A percentile compares a stretch with the other conserved stretches of the same genome.
Conservation (phyloP, 2,113 vertebrate genomes). For the Rhynchomys soricoides region DNA sequence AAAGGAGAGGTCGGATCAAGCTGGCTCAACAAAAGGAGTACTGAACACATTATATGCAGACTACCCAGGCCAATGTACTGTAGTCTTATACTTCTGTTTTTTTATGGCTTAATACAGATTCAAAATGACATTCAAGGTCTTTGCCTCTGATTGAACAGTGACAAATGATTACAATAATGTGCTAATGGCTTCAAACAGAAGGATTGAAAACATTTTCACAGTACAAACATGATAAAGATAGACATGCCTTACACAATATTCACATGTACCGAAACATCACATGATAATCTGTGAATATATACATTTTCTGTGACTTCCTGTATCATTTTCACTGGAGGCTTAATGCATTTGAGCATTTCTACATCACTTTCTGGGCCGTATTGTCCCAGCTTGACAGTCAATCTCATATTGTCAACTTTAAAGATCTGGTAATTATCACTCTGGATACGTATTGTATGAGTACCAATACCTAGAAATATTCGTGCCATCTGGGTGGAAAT, state of each 20-base stretch:
- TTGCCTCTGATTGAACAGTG: not conserved
- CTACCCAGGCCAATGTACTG: not conserved
- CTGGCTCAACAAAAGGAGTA: not conserved
- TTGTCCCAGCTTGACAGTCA: not conserved
- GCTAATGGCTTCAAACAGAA: not conserved
- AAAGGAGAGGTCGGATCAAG: not conserved
- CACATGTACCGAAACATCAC: not conserved
- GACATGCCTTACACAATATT: not conserved
- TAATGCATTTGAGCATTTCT: not conserved
- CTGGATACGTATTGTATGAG: not conserved
- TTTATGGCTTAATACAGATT: not conserved
- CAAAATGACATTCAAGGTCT: not conserved
- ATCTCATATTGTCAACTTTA: not conserved
- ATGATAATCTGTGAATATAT: not conserved
- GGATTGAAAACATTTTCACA: not conserved
- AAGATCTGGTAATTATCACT: not conserved
- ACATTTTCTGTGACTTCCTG: not conserved
- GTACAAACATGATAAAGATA: not conserved
- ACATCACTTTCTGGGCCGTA: not conserved
- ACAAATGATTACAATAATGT: not conserved
- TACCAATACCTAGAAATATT: slow-evolving; percentile 48
- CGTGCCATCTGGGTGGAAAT: slow-evolving; percentile 61
- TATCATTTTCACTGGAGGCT: not conserved
- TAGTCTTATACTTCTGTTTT: not conserved
- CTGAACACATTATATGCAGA: rapidly evolving